phyloP scores from a whole-genome alignment of 2,888 invertebrate genomes.

The Parnassius mnemosyne region DNA sequence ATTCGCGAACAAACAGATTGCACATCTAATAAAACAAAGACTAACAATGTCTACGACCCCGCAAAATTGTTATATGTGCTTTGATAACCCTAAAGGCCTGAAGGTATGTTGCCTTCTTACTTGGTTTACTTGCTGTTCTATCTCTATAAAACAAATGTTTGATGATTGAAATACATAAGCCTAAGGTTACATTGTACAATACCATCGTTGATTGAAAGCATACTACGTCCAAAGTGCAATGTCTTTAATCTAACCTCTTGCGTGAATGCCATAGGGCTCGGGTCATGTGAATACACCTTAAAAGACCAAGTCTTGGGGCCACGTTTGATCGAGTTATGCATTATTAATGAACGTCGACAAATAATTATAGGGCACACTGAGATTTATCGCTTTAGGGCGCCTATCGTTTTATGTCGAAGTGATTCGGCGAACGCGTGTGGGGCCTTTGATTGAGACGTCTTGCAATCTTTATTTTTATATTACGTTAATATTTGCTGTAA shows the following conservation, averaged over 20 bases:
- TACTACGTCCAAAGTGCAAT: background rate
- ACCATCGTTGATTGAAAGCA: too few relatives aligned
- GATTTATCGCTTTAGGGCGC: constrained; percentile 56
- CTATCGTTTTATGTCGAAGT: constrained; percentile 35
- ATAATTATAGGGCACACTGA: constrained; percentile 66
- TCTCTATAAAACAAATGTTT: too few relatives aligned
- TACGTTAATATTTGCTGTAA: background rate
- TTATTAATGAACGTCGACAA: constrained; percentile 72
- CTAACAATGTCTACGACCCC: too few relatives aligned
- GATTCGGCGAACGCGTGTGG: constrained; percentile 36
- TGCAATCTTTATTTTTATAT: constrained; percentile 1
- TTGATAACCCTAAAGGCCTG: too few relatives aligned
- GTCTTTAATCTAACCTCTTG: constrained; percentile 14
- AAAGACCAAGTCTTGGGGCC: constrained; percentile 32
- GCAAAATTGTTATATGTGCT: too few relatives aligned
- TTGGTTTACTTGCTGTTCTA: too few relatives aligned
- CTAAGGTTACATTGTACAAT: too few relatives aligned
- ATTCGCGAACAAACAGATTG: too few relatives aligned
- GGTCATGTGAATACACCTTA: constrained; percentile 35
- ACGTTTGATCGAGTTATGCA: constrained; percentile 77
- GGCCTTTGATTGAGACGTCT: constrained; percentile 42
- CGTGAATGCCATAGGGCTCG: constrained; percentile 23
- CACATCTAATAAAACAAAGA: too few relatives aligned
- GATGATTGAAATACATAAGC: too few relatives aligned
- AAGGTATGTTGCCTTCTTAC: too few relatives aligned